phyloP scores from a whole-genome alignment of 2,113 vertebrate genomes.

The Rynchops niger region DNA sequence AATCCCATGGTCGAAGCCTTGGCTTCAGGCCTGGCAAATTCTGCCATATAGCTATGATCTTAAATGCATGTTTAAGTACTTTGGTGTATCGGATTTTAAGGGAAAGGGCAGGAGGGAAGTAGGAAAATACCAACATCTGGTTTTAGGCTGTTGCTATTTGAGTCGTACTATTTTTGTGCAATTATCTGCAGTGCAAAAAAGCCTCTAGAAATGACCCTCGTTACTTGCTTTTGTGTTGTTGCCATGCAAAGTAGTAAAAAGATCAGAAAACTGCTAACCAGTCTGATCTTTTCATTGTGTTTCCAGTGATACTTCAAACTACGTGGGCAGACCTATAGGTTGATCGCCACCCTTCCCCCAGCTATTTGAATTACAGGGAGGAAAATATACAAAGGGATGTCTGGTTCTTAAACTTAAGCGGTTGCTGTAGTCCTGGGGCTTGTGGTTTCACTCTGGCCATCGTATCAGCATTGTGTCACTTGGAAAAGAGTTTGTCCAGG shows the following conservation, averaged over 20 bases:
- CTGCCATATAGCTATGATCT: not conserved
- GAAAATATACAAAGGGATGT: not conserved
- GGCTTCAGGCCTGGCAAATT: not conserved
- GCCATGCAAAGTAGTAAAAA: not conserved
- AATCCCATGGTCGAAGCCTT: not conserved
- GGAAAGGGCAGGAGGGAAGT: not conserved
- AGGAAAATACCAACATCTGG: not conserved
- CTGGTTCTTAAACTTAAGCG: not conserved
- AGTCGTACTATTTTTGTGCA: not conserved
- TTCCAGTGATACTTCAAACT: not conserved
- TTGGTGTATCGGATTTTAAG: not conserved
- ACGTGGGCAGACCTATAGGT: not conserved
- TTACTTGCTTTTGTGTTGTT: not conserved
- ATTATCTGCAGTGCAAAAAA: not conserved
- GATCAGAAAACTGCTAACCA: not conserved
- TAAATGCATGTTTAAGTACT: not conserved
- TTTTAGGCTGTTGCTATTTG: not conserved
- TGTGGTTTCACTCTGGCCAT: not conserved
- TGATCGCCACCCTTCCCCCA: not conserved
- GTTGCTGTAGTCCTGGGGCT: not conserved
- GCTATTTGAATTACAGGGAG: not conserved
- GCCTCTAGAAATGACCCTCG: not conserved
- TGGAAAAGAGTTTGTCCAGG: not conserved
- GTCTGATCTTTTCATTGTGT: not conserved
- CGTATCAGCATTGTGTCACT: not conserved